Evolutionary conservation across 1,140 invertebrate species (phyloP).

Genomic region (Acyrthosiphon pisum): DNA sequence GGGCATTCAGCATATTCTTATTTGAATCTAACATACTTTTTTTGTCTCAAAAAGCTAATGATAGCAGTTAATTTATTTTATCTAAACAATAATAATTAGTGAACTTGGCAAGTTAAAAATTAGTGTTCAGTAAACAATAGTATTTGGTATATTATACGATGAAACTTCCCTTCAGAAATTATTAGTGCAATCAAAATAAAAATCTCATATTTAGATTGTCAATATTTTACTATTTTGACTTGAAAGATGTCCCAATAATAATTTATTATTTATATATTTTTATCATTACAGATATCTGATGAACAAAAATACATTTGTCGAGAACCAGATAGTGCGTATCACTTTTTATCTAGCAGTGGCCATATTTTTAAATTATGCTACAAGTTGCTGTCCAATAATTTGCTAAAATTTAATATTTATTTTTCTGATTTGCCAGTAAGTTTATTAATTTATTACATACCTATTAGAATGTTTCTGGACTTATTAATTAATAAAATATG

Average conservation of each 20-base stretch:
- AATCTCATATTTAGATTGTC: not conserved
- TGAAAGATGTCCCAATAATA: not conserved
- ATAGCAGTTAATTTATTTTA: not conserved
- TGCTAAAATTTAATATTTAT: conserved; percentile 13
- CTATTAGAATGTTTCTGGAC: not conserved
- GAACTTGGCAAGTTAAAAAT: not conserved
- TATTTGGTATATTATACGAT: not conserved
- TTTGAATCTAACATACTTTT: not conserved
- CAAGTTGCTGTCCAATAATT: conserved; percentile 33
- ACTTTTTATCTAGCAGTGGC: conserved; percentile 17
- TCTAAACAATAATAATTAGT: not conserved
- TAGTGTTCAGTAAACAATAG: not conserved
- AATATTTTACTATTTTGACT: not conserved
- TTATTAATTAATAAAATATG: not conserved
- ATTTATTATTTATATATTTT: not conserved
- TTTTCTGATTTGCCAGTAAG: conserved; percentile 50
- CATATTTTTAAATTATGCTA: conserved; percentile 49
- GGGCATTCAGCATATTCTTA: not conserved
- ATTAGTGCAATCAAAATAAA: not conserved
- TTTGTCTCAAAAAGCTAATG: not conserved
- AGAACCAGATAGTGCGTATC: conserved; percentile 16
- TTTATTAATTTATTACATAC: not conserved
- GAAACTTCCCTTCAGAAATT: not conserved
- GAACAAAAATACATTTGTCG: not conserved
- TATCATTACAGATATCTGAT: not conserved